Base-by-base conservation (phyloP, 2,797 vertebrate genomes). In the Channa striata region DNA sequence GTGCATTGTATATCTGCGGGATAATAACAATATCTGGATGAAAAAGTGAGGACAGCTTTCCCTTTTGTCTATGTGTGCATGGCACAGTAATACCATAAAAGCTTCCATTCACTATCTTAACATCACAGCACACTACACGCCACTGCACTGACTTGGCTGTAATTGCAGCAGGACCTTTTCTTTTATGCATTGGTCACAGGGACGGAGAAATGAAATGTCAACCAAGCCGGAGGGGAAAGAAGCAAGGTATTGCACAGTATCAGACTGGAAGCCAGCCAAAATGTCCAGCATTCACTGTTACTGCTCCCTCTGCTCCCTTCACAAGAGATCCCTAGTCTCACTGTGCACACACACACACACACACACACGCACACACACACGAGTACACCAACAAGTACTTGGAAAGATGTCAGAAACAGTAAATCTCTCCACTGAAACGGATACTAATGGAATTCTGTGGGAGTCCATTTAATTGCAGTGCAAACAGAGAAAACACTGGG, bases 201-300 rank as follows among this genome's bases (percentile, higher is more conserved):
- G 80, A 89, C 82, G 60, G 81, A 90, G 74, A 87, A 90, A 88
- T 89, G 46, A 91, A 91, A 92, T 91, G 89, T 91, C 90, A 93
- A 63, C 68, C 67, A 37, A 77, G 81, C 84, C 82, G 43, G 65
- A 82, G 76, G 76, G 77, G 65, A 58, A 73, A 73, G 81, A 78
- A 68, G 59, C 58, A 65, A 85, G 69, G 75, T 68, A 78, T 70
- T 75, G 64, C 57, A 66, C 67, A 80, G 68, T 78, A 86, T 78
- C 65, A 37, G 59, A 72, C 54, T 87, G 87, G 83, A 87, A 72
- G 44, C 69, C 20, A 9, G 75, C 74, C 87, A 89, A 87, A 79
- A 78, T 80, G 65, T 86, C 81, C 33, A 25, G 71, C 74, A 78
- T 81, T 70, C 71, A 72, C 64, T 75, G 37, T 57, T 46, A 66